Base-by-base conservation (phyloP, 2,888 invertebrate species). In the Ichneumon xanthorius region DNA sequence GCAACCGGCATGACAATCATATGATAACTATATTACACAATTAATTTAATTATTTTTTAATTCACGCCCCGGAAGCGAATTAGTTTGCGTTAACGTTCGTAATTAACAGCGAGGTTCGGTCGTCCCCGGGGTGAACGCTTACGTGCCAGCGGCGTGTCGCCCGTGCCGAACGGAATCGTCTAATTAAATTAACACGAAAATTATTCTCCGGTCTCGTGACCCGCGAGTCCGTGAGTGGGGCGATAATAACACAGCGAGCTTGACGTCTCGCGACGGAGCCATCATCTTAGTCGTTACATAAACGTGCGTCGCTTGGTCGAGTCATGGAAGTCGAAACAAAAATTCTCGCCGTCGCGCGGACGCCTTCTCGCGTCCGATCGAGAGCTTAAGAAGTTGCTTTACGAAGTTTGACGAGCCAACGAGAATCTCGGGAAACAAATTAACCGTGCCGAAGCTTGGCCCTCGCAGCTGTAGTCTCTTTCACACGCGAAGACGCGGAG, bases 111-210 rank as follows among this genome's bases (percentile, higher is more conserved):
- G 67, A 48, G 67, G 67, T 11, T 22, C 1, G 45, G 45, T 67
- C n/a, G 19, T 67, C 67, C 37, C 67, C 22, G 22, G 67, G 40
- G 67, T 67, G 9, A 71, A 53, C 53, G 70, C 30, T 71, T 30
- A 53, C 30, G 33, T 26, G 70, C 14, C 14, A 70, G 16, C 50
- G 5, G 50, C 7, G n/a, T 19, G 3, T 48, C n/a, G 6, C 5
- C 4, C 45, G 45, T 4, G 33, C 26, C 16, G 63, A 33, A 63
- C n/a, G n/a, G 30, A 33, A 63, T n/a, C 30, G 63, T 26, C 30
- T 63, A 63, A 63, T 63, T 63, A 63, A 33, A 33, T 63, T 63
- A 63, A 33, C 63, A 11, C 0, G 67, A 55, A 53, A 67, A 77
- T 77, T 53, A 50, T 63, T 40, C 65, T 6, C 14, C 3, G 7